A percentile compares a stretch with the other conserved stretches of the same genome.
Conservation (phyloP, 2,113 vertebrate species). For the Isichthys henryi region DNA sequence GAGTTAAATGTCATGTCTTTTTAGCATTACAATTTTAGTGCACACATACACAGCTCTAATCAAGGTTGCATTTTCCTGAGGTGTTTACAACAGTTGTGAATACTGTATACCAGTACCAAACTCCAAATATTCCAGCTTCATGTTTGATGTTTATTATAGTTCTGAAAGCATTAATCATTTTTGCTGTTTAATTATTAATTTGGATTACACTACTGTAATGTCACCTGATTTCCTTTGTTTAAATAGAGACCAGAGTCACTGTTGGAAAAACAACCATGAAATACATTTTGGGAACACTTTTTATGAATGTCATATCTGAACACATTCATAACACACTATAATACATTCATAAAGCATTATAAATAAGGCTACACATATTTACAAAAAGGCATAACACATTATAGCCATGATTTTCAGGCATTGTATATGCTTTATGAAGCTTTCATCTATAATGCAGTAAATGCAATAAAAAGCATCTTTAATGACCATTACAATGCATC, state of each 20-base stretch:
- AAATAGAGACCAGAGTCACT: background rate
- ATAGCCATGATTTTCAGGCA: background rate
- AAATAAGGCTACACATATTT: background rate
- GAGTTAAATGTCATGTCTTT: background rate
- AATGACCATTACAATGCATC: background rate
- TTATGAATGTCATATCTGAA: background rate
- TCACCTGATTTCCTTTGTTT: background rate
- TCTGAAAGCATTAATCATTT: slow-evolving; percentile 21
- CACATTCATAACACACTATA: background rate
- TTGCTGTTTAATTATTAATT: slow-evolving; percentile 23
- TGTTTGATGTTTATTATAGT: slow-evolving; percentile 9
- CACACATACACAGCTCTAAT: background rate
- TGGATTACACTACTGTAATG: slow-evolving; percentile 18
- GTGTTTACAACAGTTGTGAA: background rate
- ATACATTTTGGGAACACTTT: background rate
- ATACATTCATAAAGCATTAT: background rate
- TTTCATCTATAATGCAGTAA: background rate
- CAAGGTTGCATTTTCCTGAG: background rate
- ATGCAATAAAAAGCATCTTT: background rate
- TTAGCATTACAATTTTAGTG: background rate
- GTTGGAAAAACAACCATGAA: background rate
- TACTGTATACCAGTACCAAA: background rate
- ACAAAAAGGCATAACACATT: background rate
- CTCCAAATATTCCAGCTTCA: slow-evolving; percentile 11
- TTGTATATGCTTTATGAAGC: background rate